Evolutionary conservation across 2,888 invertebrate genomes (phyloP).

Genomic region (Hirtodrosophila cameraria): DNA sequence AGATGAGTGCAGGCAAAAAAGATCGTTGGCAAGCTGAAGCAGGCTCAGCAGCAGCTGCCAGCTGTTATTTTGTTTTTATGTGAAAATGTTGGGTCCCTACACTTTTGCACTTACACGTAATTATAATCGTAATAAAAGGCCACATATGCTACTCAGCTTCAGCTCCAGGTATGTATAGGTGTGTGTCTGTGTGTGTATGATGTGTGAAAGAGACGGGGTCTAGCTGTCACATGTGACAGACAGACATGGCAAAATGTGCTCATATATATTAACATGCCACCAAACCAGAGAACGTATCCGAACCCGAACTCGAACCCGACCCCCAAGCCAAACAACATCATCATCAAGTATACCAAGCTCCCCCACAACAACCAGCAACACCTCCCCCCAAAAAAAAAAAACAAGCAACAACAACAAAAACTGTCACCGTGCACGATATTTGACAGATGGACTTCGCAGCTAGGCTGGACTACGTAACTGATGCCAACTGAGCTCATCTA

Average conservation of each 20-base stretch:
- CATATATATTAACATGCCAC: slow-evolving; percentile 61
- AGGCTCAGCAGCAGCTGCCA: slow-evolving; percentile 36
- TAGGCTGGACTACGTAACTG: slow-evolving; percentile 18
- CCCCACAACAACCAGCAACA: slow-evolving; percentile 2
- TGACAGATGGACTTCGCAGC: slow-evolving; percentile 67
- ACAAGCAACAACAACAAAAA: slow-evolving; percentile 59
- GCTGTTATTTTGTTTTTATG: slow-evolving; percentile 28
- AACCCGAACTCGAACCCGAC: slow-evolving; percentile 21
- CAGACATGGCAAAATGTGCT: slow-evolving; percentile 53
- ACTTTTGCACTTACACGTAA: slow-evolving; percentile 68
- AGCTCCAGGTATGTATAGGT: no score
- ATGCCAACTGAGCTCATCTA: slow-evolving; percentile 62
- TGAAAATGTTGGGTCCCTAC: slow-evolving; percentile 34
- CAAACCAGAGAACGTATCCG: not conserved
- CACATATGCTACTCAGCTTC: slow-evolving; percentile 61
- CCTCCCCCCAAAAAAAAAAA: slow-evolving; percentile 10
- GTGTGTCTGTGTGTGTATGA: no score
- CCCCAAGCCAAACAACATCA: slow-evolving; percentile 17
- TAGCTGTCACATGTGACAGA: slow-evolving; percentile 1
- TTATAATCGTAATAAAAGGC: slow-evolving; percentile 72
- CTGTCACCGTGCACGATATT: slow-evolving; percentile 66
- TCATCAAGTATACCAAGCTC: slow-evolving; percentile 29
- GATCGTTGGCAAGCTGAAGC: slow-evolving; percentile 17
- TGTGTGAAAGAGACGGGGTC: no score
- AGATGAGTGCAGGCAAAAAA: slow-evolving; percentile 34